Percentiles rank a stretch among this genome's conserved stretches.
Evolutionary conservation across 2,113 vertebrate species (phyloP).

Genomic region (Syrrhaptes paradoxus): DNA sequence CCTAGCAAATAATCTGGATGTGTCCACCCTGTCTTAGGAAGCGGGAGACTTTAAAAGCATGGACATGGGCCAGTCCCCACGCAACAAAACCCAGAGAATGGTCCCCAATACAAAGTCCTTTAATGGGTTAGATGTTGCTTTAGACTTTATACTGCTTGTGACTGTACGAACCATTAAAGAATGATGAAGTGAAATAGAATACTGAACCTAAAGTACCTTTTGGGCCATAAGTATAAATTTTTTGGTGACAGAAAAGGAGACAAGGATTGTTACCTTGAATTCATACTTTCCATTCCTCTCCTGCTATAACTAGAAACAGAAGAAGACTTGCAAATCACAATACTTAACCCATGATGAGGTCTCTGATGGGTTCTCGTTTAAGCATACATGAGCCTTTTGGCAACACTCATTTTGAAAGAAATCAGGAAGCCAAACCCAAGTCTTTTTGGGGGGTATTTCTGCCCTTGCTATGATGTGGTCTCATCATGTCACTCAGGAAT

Average conservation of each 20-base stretch:
- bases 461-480: conserved; percentile 48
- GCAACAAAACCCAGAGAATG: background rate
- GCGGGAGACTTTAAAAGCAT: background rate
- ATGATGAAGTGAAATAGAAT: background rate
- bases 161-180: background rate
- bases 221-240: background rate
- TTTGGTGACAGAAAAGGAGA: background rate
- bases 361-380: conserved; percentile 56
- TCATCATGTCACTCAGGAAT: conserved; percentile 69
- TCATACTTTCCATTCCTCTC: background rate
- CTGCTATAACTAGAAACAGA: background rate
- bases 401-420: conserved; percentile 44
- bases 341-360: background rate
- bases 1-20: background rate
- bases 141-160: background rate
- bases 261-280: background rate
- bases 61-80: background rate
- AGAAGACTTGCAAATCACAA: background rate
- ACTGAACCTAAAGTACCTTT: background rate
- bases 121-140: background rate
- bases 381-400: conserved; percentile 35
- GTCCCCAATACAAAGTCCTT: background rate
- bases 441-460: conserved; percentile 51
- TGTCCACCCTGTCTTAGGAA: background rate
- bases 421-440: conserved; percentile 36